Evolutionary conservation across 2,113 vertebrate genomes (phyloP), one percentile per base, ranked within the genome.

Genomic region (Coryphaenoides rupestris): DNA sequence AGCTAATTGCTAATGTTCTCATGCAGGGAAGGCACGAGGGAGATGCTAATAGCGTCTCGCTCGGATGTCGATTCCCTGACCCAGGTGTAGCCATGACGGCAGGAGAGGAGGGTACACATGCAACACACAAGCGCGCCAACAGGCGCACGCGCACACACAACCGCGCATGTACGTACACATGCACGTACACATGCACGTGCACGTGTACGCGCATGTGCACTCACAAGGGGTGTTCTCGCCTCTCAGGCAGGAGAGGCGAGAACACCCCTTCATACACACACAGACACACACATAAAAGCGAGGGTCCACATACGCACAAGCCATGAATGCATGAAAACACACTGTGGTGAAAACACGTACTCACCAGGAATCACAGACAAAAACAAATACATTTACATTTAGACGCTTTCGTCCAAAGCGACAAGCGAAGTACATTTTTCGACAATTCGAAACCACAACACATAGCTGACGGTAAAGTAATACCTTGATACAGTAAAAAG

Each of bases 1-100:
- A 67, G 65, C 75, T 86, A 83, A 86, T 82, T 83, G 72, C 70
- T 74, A 78, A 81, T 82, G 75, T 81, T 85, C 75, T 75, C 73
- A 72, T 84, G 81, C 79, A 76, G 70, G 65, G 65, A 84, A 74
- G 68, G 76, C 76, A 81, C 69, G 74, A 81, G 67, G 70, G 76
- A 79, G 68, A 79, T 70, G 74, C 77, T 79, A 77, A 83, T 80
- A 80, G 73, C 73, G 59, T 72, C 65, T 77, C 70, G 21, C 69
- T 76, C 74, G 58, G 68, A 82, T 84, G 72, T 75, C 71, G 73
- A 80, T 81, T 50, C 55, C 75, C 59, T 72, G 79, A 74, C 75
- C 63, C 21, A 62, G 53, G 56, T 1, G 68, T 84, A 66, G 74
- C 69, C 77, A 84, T 82, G 75, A 75, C 53, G 81, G 73, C 75